Evolutionary conservation across 1,140 invertebrate species (phyloP), one percentile per base, ranked within the genome.

Genomic region (Euwallacea similis): DNA sequence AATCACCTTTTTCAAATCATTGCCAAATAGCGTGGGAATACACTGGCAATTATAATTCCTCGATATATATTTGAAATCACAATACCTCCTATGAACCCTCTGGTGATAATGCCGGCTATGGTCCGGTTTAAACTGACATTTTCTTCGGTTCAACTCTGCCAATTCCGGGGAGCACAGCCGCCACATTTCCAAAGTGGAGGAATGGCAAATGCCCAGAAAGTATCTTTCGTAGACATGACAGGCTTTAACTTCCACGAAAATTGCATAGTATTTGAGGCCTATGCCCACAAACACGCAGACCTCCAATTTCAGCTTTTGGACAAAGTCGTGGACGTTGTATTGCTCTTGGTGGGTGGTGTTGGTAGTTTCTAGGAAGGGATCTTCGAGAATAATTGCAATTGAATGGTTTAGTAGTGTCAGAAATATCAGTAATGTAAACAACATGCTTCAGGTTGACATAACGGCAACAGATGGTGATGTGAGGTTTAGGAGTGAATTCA

Each of bases 181-280:
- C 76, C 76, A 77, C 7, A 64, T 50, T 53, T 69, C 73, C 61
- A 77, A 60, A 7, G 67, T 76, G 4, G 42, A 21, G 13, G 71
- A 46, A 42, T 76, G 71, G 33, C 76, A 77, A n/a, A 77, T 73
- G 43, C 76, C 76, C 16, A 77, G 21, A 46, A 75, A 77, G 66
- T 71, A 73, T n/a, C 55, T 58, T 44, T 66, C 21, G 11, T 41
- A 15, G 6, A 64, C 41, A 2, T 54, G 8, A 13, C 11, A 44
- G 50, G 66, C 68, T 65, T 72, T 66, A 59, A 71, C 10, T 50
- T 71, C 66, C 2, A 56, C 60, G 9, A 67, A 64, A 72, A 75
- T 74, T 42, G 76, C 76, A 50, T 64, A 75, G 71, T 76, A 76
- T 62, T 76, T 74, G 3, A 75, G 59, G 0, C 76, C 76, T 7